Base-by-base conservation (phyloP, 2,888 invertebrate species). In the Drosophila parthenogenetica region DNA sequence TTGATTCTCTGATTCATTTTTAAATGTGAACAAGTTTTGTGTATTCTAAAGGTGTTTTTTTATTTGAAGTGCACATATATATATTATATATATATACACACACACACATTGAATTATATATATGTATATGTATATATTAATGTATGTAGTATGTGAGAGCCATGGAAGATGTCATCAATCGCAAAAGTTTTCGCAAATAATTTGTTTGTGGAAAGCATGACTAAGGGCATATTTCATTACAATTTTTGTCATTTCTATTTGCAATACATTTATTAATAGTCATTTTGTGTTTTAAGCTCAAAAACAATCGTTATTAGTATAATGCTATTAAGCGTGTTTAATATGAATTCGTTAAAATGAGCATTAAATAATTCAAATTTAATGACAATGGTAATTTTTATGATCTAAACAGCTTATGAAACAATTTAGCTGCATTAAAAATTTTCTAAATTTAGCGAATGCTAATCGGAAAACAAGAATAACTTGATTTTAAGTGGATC, bases 1-100 rank as follows among this genome's bases (percentile, higher is more conserved):
- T 65, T 54, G 37, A 37, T 19, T 48, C 48, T 69, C 51, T 73
- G 73, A 65, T 57, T 74, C 66, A 75, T 65, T 57, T n/a, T 16
- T 49, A 45, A 60, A 60, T 32, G 7, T 5, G 53, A 70, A 75
- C 55, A 46, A 39, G 70, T 65, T 69, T 69, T 59, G 14, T 16
- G 11, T 46, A 25, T 22, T 32, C 32, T 54, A 46, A 46, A 58
- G 35, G 35, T 49, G 29, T 48, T 57, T 51, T 29, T 37, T 63
- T 22, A 22, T 5, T 43, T 11, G 16, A 14, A 43, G 16, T 17
- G 16, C 29, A 19, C 19, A 19, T n/a, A n/a, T n/a, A n/a, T n/a
- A n/a, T n/a, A n/a, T n/a, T n/a, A n/a, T n/a, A n/a, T n/a, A n/a
- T 8, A 2, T 2, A 8, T 29, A 29, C 8, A 29, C 8, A 22